Conservation (phyloP, 2,888 invertebrate species). For the Folsomia candida region DNA sequence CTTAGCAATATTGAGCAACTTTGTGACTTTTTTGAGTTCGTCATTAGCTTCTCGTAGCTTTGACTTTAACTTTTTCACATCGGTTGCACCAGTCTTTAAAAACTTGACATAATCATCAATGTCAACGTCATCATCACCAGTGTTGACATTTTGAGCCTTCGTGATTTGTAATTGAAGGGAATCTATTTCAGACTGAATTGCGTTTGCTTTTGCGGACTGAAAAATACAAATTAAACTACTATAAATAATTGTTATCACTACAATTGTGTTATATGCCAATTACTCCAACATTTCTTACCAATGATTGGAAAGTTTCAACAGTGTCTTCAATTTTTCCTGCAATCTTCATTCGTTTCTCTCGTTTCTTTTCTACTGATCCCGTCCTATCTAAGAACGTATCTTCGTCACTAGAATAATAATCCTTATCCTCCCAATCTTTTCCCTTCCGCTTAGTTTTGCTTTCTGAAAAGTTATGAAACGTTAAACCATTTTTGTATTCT, state of each 20-base stretch:
- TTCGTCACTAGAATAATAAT: slow-evolving; percentile 91
- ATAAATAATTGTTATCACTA: not conserved
- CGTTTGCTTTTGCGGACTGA: slow-evolving; percentile 64
- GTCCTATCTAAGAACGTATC: slow-evolving; percentile 94
- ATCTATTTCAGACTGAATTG: slow-evolving; percentile 59
- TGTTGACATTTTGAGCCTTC: slow-evolving; percentile 54
- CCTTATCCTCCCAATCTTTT: slow-evolving; percentile 80
- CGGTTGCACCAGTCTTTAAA: slow-evolving; percentile 54
- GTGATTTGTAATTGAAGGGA: slow-evolving; percentile 61
- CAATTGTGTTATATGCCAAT: no score
- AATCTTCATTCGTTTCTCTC: slow-evolving; percentile 70
- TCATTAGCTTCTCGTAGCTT: slow-evolving; percentile 65
- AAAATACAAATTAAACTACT: slow-evolving; percentile 38
- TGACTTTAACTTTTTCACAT: slow-evolving; percentile 59
- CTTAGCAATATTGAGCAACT: slow-evolving; percentile 67
- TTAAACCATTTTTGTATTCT: slow-evolving; percentile 7
- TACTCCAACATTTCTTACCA: no score
- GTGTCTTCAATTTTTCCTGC: slow-evolving; percentile 59
- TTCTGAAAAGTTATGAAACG: slow-evolving; percentile 58
- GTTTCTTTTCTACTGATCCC: slow-evolving; percentile 83
- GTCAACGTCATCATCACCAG: slow-evolving; percentile 52
- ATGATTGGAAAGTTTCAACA: slow-evolving; percentile 60
- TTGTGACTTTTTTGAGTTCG: slow-evolving; percentile 67
- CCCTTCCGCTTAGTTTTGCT: slow-evolving; percentile 71
- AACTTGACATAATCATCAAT: slow-evolving; percentile 76